Conservation (phyloP, 2,113 vertebrate genomes). For the Centropus bengalensis region DNA sequence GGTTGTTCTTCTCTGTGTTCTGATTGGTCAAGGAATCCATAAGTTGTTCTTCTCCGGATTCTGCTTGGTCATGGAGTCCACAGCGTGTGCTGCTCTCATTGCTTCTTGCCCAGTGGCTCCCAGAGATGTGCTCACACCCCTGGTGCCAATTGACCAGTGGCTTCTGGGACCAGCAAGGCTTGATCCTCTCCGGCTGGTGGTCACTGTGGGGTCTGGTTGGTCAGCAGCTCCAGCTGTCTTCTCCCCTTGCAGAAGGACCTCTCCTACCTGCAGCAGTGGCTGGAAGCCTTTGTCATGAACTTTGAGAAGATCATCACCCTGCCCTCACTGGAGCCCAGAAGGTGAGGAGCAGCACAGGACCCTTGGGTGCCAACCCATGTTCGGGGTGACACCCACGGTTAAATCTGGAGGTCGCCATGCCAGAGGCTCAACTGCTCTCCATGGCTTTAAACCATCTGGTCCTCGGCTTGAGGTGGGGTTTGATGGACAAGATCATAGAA, state of each 20-base stretch:
- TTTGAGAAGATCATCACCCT: slow-evolving; percentile 90
- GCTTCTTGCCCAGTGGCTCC: too few relatives aligned
- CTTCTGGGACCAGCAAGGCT: background rate
- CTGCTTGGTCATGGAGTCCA: background rate
- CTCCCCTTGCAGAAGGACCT: slow-evolving; percentile 86
- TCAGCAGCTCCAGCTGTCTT: background rate
- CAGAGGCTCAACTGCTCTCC: background rate
- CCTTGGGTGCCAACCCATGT: background rate
- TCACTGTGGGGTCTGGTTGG: background rate
- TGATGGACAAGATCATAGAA: too few relatives aligned
- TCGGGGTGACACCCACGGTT: background rate
- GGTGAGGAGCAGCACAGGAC: slow-evolving; percentile 69
- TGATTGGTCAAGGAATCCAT: background rate
- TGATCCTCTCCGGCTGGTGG: accelerated
- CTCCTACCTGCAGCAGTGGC: slow-evolving; percentile 91
- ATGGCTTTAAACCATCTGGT: background rate
- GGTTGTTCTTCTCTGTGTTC: background rate
- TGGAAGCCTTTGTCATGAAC: slow-evolving; percentile 88
- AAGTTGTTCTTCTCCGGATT: background rate
- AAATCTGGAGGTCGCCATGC: background rate
- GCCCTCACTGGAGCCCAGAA: slow-evolving; percentile 87
- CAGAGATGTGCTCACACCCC: background rate
- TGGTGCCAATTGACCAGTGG: accelerated
- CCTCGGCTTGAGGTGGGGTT: too few relatives aligned
- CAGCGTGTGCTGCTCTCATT: background rate